These are phyloP conservation scores for Parus major DNA, from an alignment of 2,113 vertebrate genomes.

Conservation along the genomic window DNA sequence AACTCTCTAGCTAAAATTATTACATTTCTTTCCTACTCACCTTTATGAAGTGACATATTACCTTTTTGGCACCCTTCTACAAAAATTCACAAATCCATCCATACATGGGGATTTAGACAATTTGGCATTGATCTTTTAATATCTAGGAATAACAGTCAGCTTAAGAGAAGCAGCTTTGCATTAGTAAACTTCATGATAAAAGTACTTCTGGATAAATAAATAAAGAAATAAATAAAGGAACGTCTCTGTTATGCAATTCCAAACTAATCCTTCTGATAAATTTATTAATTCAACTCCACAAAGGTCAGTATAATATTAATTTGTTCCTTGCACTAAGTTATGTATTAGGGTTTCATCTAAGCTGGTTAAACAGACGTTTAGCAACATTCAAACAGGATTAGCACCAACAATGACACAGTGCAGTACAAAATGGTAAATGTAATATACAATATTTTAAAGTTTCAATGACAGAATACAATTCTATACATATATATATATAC, in stretches of 20 bases:
- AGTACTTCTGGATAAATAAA: background rate
- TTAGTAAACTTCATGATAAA: background rate
- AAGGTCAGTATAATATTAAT: background rate
- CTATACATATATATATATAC: no score
- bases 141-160: background rate
- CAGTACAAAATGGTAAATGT: background rate
- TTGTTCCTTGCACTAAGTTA: background rate
- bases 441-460: background rate
- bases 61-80: background rate
- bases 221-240: background rate
- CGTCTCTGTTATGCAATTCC: background rate
- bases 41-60: background rate
- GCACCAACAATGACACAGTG: background rate
- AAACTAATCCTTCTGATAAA: background rate
- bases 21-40: background rate
- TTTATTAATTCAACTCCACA: background rate
- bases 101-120: background rate
- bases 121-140: background rate
- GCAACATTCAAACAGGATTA: background rate
- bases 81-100: background rate
- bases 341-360: background rate
- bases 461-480: background rate
- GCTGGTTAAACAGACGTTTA: background rate
- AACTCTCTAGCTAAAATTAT: background rate
- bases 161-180: constrained; percentile 11